Base-by-base conservation (phyloP, 2,797 vertebrate species). In the Poliocrania exsul region DNA sequence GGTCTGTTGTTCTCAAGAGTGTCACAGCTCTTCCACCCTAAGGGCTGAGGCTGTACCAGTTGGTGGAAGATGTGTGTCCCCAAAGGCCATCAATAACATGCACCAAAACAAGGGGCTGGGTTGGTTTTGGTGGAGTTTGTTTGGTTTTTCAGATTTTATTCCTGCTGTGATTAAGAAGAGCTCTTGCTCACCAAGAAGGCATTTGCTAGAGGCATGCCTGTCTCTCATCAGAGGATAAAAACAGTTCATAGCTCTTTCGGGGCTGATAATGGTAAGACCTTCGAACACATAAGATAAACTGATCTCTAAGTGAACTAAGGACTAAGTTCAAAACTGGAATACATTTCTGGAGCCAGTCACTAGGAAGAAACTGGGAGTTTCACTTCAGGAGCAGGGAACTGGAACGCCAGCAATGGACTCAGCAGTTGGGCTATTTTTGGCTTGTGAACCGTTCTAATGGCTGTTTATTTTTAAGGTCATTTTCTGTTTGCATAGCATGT, bases 391-490 rank as follows among this genome's bases (percentile, higher is more conserved):
- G 46, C 61, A 46, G 42, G 38, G 88, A 91, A 70, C 31, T 50
- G 80, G 60, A 87, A 85, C 0, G 5, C n/a, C 18, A 35, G 65
- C 75, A 90, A 50, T 38, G 75, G 84, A 74, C 5, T 92, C 60
- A 85, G 94, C 25, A 7, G 85, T 90, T 89, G 53, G 35, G 83
- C 92, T 96, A 92, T 95, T 97, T 93, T 93, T 93, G 91, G 86
- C 86, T 78, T 1, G 8, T 87, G 91, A 93, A 28, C 50, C 4
- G 4, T 46, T 87, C 83, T n/a, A 70, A 49, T 16, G 33, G 69
- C 72, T 92, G 90, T 85, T 95, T 95, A 69, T 88, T 97, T 90
- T 94, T 91, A 96, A 93, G 93, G 96, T 96, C 73, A 69, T 75
- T 91, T 86, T 93, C 73, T 94, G 95, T 94, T 93, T 87, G 93